Evolutionary conservation across 1,140 invertebrate genomes (phyloP), one percentile per base, ranked within the genome.

Genomic region (Phocides pigmalion): DNA sequence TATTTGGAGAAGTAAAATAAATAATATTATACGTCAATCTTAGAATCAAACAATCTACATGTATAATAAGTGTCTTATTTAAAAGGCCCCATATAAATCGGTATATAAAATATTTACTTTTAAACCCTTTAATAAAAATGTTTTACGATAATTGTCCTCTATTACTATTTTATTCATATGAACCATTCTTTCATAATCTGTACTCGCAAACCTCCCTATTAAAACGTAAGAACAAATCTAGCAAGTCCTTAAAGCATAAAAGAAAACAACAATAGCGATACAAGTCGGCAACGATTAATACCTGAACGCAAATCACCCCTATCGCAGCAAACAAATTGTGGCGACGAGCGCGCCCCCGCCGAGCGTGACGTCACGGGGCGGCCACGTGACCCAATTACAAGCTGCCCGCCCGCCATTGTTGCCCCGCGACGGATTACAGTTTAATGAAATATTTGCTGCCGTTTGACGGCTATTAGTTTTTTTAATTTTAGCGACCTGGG

Each of bases 391-490:
- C 51, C 59, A 67, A 67, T 67, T 67, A 67, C 59, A 1, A 19
- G 17, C 35, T 22, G 51, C 41, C 42, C 51, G 41, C 50, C 35
- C 59, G 59, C 51, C 65, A 58, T 56, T 62, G 59, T 62, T 39
- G 32, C 15, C 32, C 15, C 46, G 35, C 44, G 37, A 35, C 49
- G 47, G 49, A 64, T 63, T 62, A 62, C n/a, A 49, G 61, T 50
- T 62, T 59, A 65, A 65, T 65, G 56, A 65, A 59, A 56, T 42
- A 59, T 51, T 59, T 35, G 16, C 16, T 62, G 32, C 20, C 64
- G 65, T 67, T 62, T 62, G 58, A 67, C 58, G 50, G 42, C 50
- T 65, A 64, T 53, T 62, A 50, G 39, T 39, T 66, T 66, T 51
- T 46, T 39, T 50, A 54, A 53, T 46, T 53, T 19, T 44, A 14